Evolutionary conservation across 2,113 vertebrate species (phyloP).

Genomic region (Corvus cornix): DNA sequence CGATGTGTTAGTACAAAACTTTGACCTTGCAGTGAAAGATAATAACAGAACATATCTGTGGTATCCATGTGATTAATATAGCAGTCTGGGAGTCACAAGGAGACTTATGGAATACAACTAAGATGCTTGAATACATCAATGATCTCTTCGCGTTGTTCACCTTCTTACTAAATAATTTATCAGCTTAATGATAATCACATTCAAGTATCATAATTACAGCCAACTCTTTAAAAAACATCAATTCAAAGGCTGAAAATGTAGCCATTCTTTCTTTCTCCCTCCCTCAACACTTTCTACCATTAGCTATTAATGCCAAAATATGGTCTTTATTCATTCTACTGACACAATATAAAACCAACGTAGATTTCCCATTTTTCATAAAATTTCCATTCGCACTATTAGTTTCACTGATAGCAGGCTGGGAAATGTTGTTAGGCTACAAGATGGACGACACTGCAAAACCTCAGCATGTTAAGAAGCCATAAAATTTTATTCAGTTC

Average conservation of each 20-base stretch:
- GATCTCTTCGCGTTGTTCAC: conserved; percentile 60
- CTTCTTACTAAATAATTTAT: conserved; percentile 81
- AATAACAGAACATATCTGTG: conserved; percentile 63
- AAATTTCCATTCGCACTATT: conserved; percentile 82
- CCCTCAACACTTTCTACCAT: conserved; percentile 57
- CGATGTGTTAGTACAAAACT: conserved; percentile 51
- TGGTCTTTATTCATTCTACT: conserved; percentile 80
- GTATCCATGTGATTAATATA: conserved; percentile 73
- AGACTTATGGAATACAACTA: conserved; percentile 65
- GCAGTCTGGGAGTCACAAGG: conserved; percentile 43
- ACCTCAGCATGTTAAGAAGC: conserved; percentile 81
- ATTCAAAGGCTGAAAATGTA: conserved; percentile 65
- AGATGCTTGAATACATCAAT: conserved; percentile 64
- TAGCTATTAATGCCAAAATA: conserved; percentile 80
- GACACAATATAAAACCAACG: conserved; percentile 82
- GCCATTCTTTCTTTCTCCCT: conserved; percentile 12
- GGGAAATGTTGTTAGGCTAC: conserved; percentile 80
- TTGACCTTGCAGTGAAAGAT: conserved; percentile 75
- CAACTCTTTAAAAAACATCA: conserved; percentile 77
- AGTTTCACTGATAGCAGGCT: conserved; percentile 79
- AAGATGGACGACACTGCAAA: conserved; percentile 78
- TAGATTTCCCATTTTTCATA: conserved; percentile 81
- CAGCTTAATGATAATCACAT: conserved; percentile 82
- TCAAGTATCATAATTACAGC: conserved; percentile 81
- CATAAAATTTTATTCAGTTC: conserved; percentile 85